Base-by-base conservation (phyloP, 1,140 invertebrate genomes). In the Probaryconus sp. region DNA sequence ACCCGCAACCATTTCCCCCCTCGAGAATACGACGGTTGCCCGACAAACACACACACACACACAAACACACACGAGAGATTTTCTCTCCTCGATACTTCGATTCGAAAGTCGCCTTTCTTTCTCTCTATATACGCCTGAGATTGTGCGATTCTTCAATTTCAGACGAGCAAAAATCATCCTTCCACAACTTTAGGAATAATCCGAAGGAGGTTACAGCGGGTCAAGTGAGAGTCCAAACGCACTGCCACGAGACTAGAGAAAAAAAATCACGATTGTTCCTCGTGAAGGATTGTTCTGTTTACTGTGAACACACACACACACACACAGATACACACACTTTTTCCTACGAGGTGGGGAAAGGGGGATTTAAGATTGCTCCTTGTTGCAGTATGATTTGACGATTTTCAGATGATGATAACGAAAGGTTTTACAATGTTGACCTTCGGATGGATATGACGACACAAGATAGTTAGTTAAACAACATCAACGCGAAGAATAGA, bases 31-130 rank as follows among this genome's bases (percentile, higher is more conserved):
- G n/a, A n/a, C n/a, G n/a, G 13, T 33, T 38, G 10, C 38, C 18
- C 9, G 3, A 5, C 47, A 51, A 51, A 50, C 47, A 45, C n/a
- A n/a, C n/a, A 45, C 65, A 51, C 56, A 63, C 40, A 24, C 35
- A 20, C 17, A 4, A 7, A 3, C 21, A 21, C 35, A 14, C 50
- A 16, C 10, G 30, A 28, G 13, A 65, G 60, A 72, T 72, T 72
- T 63, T 72, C 60, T 64, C 69, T 65, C 51, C 45, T 58, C 60
- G 64, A 68, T 68, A 58, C 38, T 74, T 74, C 64, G 56, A 68
- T 74, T 74, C 71, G 71, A 74, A 74, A 74, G 71, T 68, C 56
- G 50, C 47, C 50, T 63, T 64, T 63, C 63, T 74, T n/a, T 67
- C 55, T 48, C 53, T 55, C 37, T n/a, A n/a, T n/a, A n/a, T n/a